A percentile compares a stretch with the other conserved stretches of the same genome.
Conservation (phyloP, 2,113 vertebrate genomes). For the Sitta europaea region DNA sequence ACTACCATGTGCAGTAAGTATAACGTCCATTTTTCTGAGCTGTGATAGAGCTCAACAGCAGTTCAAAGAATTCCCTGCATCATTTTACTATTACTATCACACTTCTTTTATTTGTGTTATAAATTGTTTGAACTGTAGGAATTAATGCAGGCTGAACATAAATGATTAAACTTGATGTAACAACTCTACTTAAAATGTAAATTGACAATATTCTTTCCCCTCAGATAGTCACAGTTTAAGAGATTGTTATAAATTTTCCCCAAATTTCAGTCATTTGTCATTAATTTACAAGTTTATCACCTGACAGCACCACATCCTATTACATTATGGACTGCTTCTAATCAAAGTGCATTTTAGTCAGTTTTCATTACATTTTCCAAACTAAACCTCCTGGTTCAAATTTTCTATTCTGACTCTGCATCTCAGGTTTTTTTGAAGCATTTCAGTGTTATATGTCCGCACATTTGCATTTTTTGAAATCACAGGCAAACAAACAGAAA, state of each 20-base stretch:
- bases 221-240: not conserved
- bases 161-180: not conserved
- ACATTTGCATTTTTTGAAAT: not conserved
- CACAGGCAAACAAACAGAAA: not conserved
- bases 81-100: not conserved
- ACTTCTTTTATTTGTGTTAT: not conserved
- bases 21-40: not conserved
- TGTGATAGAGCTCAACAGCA: not conserved
- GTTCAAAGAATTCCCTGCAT: not conserved
- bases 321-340: not conserved
- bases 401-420: not conserved
- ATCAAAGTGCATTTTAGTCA: not conserved
- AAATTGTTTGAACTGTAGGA: not conserved
- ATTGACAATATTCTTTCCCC: not conserved
- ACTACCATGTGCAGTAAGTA: not conserved
- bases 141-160: not conserved
- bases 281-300: not conserved
- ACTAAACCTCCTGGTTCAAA: not conserved
- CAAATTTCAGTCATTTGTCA: not conserved
- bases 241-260: not conserved
- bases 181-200: not conserved
- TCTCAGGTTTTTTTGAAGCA: not conserved
- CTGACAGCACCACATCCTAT: not conserved
- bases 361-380: not conserved
- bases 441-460: not conserved